Percentiles rank a stretch among this genome's conserved stretches.
Evolutionary conservation across 2,888 invertebrate species (phyloP).

Genomic region (Agrilus mali): DNA sequence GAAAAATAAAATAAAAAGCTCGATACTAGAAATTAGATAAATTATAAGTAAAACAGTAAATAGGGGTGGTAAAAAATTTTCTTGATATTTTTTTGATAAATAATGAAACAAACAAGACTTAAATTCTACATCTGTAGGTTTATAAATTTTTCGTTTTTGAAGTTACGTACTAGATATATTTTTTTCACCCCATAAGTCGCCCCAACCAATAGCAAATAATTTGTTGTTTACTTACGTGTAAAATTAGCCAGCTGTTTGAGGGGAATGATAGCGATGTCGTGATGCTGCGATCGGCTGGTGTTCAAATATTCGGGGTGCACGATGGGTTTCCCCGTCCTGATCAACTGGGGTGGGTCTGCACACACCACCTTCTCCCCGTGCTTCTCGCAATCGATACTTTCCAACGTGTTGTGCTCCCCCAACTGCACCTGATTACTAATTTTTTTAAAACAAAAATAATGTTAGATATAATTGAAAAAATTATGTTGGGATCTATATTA

Average conservation of each 20-base stretch:
- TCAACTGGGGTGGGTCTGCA: constrained; percentile 30
- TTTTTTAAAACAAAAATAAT: neutral
- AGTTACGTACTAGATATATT: too few species aligned
- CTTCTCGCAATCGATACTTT: constrained; percentile 34
- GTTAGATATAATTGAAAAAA: neutral
- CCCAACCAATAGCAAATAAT: neutral
- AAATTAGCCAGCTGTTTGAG: constrained; percentile 30
- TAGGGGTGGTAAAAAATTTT: too few species aligned
- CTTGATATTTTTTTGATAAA: too few species aligned
- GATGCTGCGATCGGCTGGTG: constrained; percentile 16
- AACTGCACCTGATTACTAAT: constrained; percentile 27
- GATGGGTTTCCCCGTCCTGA: constrained; percentile 32
- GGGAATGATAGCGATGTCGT: constrained; percentile 39
- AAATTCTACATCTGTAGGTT: too few species aligned
- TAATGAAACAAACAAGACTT: too few species aligned
- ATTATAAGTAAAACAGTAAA: too few species aligned
- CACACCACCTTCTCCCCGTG: constrained; percentile 29
- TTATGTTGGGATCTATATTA: constrained; percentile 20
- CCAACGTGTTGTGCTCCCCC: constrained; percentile 37
- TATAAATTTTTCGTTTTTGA: too few species aligned
- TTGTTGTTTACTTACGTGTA: constrained; percentile 27
- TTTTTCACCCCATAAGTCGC: too few species aligned
- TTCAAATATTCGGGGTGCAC: constrained; percentile 33
- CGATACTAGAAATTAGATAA: too few species aligned
- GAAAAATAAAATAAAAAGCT: too few species aligned